phyloP scores from a whole-genome alignment of 2,888 invertebrate species.

The Andrena camellia region DNA sequence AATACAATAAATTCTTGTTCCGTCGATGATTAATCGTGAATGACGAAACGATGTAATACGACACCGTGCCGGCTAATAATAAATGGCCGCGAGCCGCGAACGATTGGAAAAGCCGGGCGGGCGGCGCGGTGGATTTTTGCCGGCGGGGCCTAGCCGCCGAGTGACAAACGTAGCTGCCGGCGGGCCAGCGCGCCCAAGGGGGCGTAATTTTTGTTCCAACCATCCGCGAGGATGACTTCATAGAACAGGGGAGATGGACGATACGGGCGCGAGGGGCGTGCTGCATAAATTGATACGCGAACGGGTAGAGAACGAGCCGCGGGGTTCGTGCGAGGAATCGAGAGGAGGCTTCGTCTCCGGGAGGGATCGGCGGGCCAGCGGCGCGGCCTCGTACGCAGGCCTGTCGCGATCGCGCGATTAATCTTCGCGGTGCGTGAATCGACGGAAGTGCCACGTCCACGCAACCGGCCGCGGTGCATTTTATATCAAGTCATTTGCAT shows the following conservation, averaged over 20 bases:
- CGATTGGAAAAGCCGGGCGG: constrained; percentile 26
- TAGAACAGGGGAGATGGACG: constrained; percentile 4
- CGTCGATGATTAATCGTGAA: constrained; percentile 67
- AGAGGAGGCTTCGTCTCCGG: constrained; percentile 19
- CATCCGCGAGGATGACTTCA: background rate
- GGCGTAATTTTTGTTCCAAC: background rate
- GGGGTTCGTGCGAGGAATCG: constrained; percentile 30
- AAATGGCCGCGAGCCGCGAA: constrained; percentile 55
- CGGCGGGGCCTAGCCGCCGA: background rate
- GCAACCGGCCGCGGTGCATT: constrained; percentile 62
- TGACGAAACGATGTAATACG: constrained; percentile 69
- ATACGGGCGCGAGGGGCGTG: background rate
- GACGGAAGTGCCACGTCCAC: constrained; percentile 73
- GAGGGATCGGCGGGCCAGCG: constrained; percentile 21
- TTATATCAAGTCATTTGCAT: constrained; percentile 72
- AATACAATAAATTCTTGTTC: constrained; percentile 73
- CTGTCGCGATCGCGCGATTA: constrained; percentile 63
- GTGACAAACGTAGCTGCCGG: constrained; percentile 20
- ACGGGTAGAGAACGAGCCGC: constrained; percentile 6
- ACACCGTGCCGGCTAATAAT: constrained; percentile 53
- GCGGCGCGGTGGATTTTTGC: constrained; percentile 25
- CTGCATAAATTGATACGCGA: constrained; percentile 32
- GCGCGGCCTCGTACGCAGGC: constrained; percentile 29
- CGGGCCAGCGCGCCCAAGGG: background rate
- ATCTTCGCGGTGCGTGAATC: constrained; percentile 71